Conservation (phyloP, 2,797 vertebrate species). For the Eremophila alpestris region DNA sequence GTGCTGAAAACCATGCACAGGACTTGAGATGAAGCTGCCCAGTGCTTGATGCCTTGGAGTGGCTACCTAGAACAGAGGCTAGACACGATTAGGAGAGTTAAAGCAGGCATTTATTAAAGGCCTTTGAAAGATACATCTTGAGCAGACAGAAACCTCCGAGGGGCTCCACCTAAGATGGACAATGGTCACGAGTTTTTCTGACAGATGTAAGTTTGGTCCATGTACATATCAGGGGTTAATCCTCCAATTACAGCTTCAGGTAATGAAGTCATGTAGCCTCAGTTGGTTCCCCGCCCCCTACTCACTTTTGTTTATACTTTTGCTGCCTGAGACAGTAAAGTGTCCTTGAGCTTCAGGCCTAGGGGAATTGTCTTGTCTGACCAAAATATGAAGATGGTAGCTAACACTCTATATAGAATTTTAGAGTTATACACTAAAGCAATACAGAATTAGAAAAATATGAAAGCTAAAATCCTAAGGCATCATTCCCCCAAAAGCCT, state of each 20-base stretch:
- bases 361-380: not conserved
- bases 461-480: not conserved
- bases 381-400: not conserved
- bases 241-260: not conserved
- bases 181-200: not conserved
- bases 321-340: not conserved
- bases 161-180: not conserved
- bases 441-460: not conserved
- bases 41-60: not conserved
- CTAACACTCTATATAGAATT: not conserved
- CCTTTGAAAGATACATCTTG: not conserved
- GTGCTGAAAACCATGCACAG: not conserved
- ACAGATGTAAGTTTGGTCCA: not conserved
- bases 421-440: not conserved
- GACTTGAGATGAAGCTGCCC: not conserved
- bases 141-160: not conserved
- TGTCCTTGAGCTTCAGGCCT: not conserved
- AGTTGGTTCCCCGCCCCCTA: accelerated
- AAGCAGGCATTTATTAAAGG: not conserved
- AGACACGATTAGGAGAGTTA: not conserved
- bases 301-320: not conserved
- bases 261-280: not conserved
- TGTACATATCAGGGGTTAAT: not conserved
- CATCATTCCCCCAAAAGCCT: not conserved
- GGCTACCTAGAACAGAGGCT: not conserved